Percentiles rank a stretch among this genome's conserved stretches.
These are phyloP conservation scores for Phalanger gymnotis DNA, from an alignment of 2,797 vertebrate species.

Conservation along the genomic window DNA sequence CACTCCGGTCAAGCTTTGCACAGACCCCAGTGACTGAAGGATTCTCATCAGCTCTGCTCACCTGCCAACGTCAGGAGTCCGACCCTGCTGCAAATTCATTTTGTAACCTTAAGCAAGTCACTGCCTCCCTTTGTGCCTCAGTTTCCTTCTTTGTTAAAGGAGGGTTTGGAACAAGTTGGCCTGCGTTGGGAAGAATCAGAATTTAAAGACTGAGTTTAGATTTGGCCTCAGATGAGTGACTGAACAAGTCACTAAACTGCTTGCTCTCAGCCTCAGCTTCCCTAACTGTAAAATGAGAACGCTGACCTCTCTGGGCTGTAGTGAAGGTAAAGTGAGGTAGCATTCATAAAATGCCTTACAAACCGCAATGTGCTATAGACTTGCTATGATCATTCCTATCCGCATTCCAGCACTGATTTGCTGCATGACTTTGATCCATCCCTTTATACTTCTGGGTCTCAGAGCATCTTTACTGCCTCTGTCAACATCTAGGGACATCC, in stretches of 20 bases:
- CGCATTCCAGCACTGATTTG: not conserved
- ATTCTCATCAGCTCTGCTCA: not conserved
- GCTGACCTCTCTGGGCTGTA: too few species aligned
- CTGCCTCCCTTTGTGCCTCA: too few species aligned
- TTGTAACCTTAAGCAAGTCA: too few species aligned
- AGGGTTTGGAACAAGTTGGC: not conserved
- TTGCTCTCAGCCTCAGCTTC: not conserved
- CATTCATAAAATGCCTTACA: not conserved
- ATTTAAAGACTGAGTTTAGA: not conserved
- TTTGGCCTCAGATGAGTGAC: not conserved
- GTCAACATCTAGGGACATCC: not conserved
- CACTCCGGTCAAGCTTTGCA: not conserved
- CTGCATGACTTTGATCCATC: not conserved
- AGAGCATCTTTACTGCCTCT: not conserved
- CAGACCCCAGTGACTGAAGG: not conserved
- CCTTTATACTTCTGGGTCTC: not conserved
- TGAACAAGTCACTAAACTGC: not conserved
- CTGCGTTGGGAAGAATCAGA: not conserved
- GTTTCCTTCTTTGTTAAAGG: too few species aligned
- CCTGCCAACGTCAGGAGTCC: not conserved
- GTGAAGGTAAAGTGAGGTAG: not conserved
- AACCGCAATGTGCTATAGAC: not conserved
- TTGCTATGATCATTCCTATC: not conserved
- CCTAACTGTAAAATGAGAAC: not conserved
- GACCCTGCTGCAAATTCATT: not conserved